phyloP scores from a whole-genome alignment of 2,113 vertebrate genomes.

The Mesembrinibis cayennensis region DNA sequence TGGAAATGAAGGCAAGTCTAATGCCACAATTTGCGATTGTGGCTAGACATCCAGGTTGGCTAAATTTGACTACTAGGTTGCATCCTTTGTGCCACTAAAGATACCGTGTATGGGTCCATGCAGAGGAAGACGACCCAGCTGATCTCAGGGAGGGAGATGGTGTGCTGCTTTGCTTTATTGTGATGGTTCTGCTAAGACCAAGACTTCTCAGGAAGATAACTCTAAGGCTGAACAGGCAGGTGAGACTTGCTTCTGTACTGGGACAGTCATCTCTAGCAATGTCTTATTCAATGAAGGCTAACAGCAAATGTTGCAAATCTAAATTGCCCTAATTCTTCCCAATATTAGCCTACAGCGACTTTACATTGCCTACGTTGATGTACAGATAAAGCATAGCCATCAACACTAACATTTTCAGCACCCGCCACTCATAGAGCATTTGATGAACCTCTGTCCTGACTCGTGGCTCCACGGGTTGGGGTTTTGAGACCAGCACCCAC shows the following conservation, averaged over 20 bases:
- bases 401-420: not conserved
- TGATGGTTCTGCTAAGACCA: not conserved
- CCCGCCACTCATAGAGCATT: fast-evolving
- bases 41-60: not conserved
- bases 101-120: not conserved
- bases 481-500: not conserved
- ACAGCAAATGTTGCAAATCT: not conserved
- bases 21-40: not conserved
- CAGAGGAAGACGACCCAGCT: not conserved
- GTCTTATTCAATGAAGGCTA: not conserved
- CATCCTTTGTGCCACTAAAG: not conserved
- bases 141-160: not conserved
- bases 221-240: not conserved
- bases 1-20: not conserved
- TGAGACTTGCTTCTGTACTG: not conserved
- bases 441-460: not conserved
- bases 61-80: not conserved
- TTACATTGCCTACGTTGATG: fast-evolving
- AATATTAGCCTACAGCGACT: not conserved
- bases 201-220: not conserved
- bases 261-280: not conserved
- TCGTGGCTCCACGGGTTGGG: not conserved
- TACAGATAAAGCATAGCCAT: not conserved
- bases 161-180: not conserved
- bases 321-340: not conserved